Evolutionary conservation across 1,140 invertebrate genomes (phyloP).

Genomic region (Tetramorium parvispinum): DNA sequence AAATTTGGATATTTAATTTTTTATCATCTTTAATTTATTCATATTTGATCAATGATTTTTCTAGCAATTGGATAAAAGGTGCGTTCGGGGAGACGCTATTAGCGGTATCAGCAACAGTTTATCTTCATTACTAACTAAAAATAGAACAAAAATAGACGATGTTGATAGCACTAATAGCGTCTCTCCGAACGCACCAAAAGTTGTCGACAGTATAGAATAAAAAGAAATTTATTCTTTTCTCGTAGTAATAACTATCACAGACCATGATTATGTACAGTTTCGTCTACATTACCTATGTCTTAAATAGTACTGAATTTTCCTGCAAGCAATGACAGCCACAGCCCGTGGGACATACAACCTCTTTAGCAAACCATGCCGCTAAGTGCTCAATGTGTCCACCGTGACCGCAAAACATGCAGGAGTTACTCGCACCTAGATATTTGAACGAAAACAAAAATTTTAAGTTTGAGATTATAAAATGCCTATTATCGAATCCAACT

Average conservation of each 20-base stretch:
- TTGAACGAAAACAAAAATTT: constrained; percentile 27
- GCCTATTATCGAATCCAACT: neutral
- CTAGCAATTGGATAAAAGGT: neutral
- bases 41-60: neutral
- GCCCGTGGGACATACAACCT: constrained; percentile 91
- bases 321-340: constrained; percentile 95
- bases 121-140: no score
- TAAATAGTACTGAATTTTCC: constrained; percentile 85
- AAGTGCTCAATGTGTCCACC: constrained; percentile 95
- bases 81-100: no score
- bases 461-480: neutral
- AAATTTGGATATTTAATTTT: neutral
- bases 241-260: constrained; percentile 53
- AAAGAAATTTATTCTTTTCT: constrained; percentile 59
- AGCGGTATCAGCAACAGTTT: no score
- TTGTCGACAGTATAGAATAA: neutral
- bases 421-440: constrained; percentile 89
- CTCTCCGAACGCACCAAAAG: no score
- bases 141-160: no score
- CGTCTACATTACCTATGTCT: constrained; percentile 72
- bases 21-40: neutral
- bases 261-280: constrained; percentile 63
- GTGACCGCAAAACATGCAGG: constrained; percentile 95
- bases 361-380: constrained; percentile 91
- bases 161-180: no score